These are phyloP conservation scores for Empis stercorea DNA, from an alignment of 2,888 invertebrate species.

Conservation along the genomic window DNA sequence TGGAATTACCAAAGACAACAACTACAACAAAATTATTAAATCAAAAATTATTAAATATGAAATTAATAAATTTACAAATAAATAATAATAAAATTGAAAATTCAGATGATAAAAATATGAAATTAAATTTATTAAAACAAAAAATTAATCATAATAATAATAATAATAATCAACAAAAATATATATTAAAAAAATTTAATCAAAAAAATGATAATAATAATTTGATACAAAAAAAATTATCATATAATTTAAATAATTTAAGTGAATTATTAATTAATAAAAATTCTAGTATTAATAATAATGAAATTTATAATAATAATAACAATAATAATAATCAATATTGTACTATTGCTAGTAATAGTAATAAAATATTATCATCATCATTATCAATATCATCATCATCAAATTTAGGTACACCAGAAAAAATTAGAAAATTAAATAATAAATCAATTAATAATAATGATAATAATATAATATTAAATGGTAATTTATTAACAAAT, in stretches of 20 bases:
- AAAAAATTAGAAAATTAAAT: background rate
- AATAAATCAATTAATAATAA: background rate
- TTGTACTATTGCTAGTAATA: constrained; percentile 24
- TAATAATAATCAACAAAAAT: background rate
- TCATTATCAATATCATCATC: constrained; percentile 11
- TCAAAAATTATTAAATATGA: background rate
- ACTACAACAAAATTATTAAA: background rate
- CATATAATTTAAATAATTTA: constrained; percentile 12
- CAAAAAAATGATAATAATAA: background rate
- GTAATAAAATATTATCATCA: constrained; percentile 14
- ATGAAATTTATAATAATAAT: constrained; percentile 2
- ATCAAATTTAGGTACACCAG: constrained; percentile 1
- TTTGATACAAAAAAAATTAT: constrained; percentile 9
- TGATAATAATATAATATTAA: constrained; percentile 10
- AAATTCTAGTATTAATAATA: constrained; percentile 7
- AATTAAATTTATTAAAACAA: background rate
- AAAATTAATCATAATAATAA: background rate
- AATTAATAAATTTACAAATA: background rate
- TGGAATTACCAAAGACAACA: constrained; percentile 37
- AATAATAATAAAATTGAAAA: constrained; percentile 2
- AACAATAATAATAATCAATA: constrained; percentile 25
- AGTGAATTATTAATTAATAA: constrained; percentile 11
- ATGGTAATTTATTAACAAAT: constrained; percentile 31
- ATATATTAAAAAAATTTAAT: background rate
- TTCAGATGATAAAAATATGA: background rate